phyloP scores from a whole-genome alignment of 2,888 invertebrate genomes.

The Meliscaeva auricollis region DNA sequence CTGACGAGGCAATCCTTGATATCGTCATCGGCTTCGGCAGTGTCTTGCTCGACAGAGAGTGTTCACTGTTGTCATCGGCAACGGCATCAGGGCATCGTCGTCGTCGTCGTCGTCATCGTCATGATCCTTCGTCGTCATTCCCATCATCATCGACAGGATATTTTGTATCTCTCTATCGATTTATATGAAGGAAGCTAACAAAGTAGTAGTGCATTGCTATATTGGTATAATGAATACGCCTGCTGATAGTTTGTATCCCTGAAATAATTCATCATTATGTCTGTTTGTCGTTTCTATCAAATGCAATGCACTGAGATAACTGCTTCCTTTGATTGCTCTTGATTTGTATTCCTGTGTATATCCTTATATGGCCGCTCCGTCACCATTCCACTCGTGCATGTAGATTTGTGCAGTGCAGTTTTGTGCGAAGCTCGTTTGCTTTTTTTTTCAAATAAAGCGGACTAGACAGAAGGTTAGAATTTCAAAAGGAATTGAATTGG shows the following conservation, averaged over 20 bases:
- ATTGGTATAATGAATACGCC: slow-evolving; percentile 46
- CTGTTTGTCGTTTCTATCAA: slow-evolving; percentile 62
- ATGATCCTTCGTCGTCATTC: not conserved
- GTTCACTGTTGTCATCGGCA: slow-evolving; percentile 15
- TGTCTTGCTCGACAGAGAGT: slow-evolving; percentile 2
- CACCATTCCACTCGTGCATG: too few species aligned
- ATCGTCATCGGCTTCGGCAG: slow-evolving; percentile 9
- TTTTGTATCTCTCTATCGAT: slow-evolving; percentile 7
- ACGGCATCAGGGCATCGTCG: slow-evolving; percentile 9
- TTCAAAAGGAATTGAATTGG: slow-evolving; percentile 67
- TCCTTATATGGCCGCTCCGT: slow-evolving; percentile 6
- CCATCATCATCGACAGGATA: slow-evolving; percentile 25
- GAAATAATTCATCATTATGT: slow-evolving; percentile 73
- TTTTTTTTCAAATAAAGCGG: slow-evolving; percentile 17
- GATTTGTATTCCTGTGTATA: slow-evolving; percentile 54
- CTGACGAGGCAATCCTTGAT: slow-evolving; percentile 59
- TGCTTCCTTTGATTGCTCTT: slow-evolving; percentile 64
- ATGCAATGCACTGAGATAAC: slow-evolving; percentile 58
- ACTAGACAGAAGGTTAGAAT: slow-evolving; percentile 66
- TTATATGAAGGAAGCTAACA: slow-evolving; percentile 8
- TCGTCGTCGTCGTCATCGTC: slow-evolving; percentile 12
- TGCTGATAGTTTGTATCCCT: slow-evolving; percentile 40
- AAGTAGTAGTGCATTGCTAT: not conserved
- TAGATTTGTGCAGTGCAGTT: not conserved
- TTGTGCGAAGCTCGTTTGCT: not conserved